Evolutionary conservation across 30 jellyfish, hydroid and myxozoan genomes (phyloP).

Genomic region (Pseudorhiza aurosa): DNA sequence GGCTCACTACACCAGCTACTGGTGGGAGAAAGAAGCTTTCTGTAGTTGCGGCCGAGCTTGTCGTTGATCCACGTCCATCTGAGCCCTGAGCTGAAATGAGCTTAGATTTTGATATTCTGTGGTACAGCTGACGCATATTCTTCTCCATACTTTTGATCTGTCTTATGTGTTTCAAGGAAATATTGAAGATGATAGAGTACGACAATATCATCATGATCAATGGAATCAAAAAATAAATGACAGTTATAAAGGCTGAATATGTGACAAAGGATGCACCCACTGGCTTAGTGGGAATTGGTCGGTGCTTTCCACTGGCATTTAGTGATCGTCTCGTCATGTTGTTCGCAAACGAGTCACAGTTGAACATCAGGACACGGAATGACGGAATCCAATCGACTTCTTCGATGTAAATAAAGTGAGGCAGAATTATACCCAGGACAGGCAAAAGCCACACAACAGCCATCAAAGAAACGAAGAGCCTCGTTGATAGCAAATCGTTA

Average conservation of each 20-base stretch:
- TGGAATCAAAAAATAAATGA: constrained; percentile 35
- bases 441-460: constrained; percentile 50
- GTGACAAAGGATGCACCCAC: not conserved
- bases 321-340: not conserved
- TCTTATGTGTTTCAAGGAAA: constrained; percentile 58
- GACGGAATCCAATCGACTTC: constrained; percentile 38
- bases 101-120: constrained; percentile 1
- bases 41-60: constrained; percentile 8
- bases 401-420: constrained; percentile 7
- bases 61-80: constrained; percentile 3
- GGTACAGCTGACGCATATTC: constrained; percentile 41
- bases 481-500: constrained; percentile 11
- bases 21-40: not conserved
- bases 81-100: not conserved
- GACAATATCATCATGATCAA: constrained; percentile 34
- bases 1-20: not conserved
- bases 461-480: constrained; percentile 1
- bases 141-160: constrained; percentile 43
- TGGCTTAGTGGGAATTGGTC: not conserved
- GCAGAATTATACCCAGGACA: constrained; percentile 22
- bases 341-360: constrained; percentile 14
- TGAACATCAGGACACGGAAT: constrained; percentile 46
- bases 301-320: not conserved
- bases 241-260: constrained; percentile 25
- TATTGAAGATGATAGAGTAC: constrained; percentile 53